Evolutionary conservation across 1,140 invertebrate species (phyloP).

Genomic region (Ceratoteleas bidentatus): DNA sequence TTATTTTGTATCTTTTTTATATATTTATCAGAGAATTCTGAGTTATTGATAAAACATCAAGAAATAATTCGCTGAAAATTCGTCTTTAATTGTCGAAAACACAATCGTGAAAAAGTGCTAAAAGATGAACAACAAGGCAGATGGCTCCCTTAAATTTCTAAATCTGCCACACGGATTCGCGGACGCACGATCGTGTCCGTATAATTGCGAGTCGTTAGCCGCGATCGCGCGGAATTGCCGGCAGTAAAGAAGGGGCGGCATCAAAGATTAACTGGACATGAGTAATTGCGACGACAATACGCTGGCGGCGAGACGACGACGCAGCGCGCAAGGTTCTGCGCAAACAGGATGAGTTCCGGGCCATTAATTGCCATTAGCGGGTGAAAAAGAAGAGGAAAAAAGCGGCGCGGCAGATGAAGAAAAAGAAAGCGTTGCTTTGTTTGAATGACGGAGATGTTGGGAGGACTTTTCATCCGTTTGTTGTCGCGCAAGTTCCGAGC

Average conservation of each 20-base stretch:
- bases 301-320: neutral
- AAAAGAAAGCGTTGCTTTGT: slow-evolving; percentile 65
- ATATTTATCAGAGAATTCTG: too few species aligned
- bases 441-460: slow-evolving; percentile 68
- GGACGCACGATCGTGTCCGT: neutral
- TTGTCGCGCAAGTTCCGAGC: slow-evolving; percentile 61
- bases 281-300: neutral
- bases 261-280: slow-evolving; percentile 1
- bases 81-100: too few species aligned
- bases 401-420: slow-evolving; percentile 27
- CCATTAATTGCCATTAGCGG: slow-evolving; percentile 40
- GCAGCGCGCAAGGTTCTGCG: slow-evolving; percentile 6
- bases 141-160: too few species aligned
- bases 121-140: too few species aligned
- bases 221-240: neutral
- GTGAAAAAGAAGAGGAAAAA: slow-evolving; percentile 20
- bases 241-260: neutral
- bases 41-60: too few species aligned
- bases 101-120: too few species aligned
- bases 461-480: slow-evolving; percentile 74
- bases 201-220: neutral
- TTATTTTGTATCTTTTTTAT: too few species aligned
- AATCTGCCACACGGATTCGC: too few species aligned
- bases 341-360: slow-evolving; percentile 21
- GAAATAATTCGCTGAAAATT: too few species aligned